Percentiles rank a stretch among this genome's conserved stretches.
Conservation (phyloP, 2,797 vertebrate genomes). For the Sarcoramphus papa region DNA sequence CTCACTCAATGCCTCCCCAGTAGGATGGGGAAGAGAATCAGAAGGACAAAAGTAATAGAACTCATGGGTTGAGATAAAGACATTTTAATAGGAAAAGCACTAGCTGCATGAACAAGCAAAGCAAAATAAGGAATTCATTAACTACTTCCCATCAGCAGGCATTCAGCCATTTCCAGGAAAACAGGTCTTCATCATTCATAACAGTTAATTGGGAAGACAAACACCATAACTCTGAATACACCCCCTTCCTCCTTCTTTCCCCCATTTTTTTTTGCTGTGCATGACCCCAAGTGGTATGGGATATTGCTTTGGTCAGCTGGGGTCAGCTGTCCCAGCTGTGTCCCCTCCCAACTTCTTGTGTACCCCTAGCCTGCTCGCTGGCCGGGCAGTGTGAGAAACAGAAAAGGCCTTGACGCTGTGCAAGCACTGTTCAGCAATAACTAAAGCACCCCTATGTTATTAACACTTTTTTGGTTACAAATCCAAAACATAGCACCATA, state of each 20-base stretch:
- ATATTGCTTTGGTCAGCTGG: not conserved
- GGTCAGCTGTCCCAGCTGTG: not conserved
- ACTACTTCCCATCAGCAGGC: not conserved
- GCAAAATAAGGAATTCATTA: not conserved
- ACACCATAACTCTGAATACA: not conserved
- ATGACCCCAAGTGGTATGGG: not conserved
- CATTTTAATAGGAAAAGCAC: not conserved
- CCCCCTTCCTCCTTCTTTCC: not conserved
- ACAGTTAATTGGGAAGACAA: not conserved
- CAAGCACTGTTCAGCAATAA: not conserved
- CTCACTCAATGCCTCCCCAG: not conserved
- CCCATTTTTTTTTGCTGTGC: not conserved
- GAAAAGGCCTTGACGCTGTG: not conserved
- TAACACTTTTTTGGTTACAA: not conserved
- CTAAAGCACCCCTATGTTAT: not conserved
- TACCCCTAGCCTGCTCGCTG: not conserved
- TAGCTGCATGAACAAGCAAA: not conserved
- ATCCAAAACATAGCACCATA: not conserved
- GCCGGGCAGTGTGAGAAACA: fast-evolving
- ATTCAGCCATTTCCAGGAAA: not conserved
- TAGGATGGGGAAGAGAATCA: not conserved
- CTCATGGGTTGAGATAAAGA: not conserved
- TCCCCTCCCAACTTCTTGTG: not conserved
- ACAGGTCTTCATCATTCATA: not conserved
- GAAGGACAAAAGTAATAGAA: not conserved